A percentile compares a stretch with the other conserved stretches of the same genome.
Evolutionary conservation across 2,113 vertebrate genomes (phyloP).

Genomic region (Macquaria australasica): DNA sequence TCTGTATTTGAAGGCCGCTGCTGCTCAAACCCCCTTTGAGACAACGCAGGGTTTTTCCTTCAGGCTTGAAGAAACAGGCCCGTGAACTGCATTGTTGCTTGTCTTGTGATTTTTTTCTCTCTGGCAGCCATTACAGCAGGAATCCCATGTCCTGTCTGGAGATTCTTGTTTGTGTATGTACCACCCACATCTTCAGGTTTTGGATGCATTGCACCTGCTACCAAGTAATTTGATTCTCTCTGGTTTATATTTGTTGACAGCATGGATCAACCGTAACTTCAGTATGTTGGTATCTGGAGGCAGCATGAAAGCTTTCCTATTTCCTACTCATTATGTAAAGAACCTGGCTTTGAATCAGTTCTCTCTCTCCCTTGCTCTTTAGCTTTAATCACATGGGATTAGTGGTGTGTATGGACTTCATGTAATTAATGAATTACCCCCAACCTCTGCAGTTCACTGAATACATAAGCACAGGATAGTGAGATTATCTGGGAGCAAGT

Average conservation of each 20-base stretch:
- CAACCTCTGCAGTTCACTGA: constrained; percentile 16
- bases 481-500: background rate
- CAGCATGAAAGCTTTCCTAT: constrained; percentile 13
- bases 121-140: constrained; percentile 24
- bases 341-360: constrained; percentile 19
- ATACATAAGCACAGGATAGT: background rate
- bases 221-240: constrained; percentile 3
- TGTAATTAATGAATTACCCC: constrained; percentile 29
- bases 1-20: constrained; percentile 24
- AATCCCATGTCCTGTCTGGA: constrained; percentile 25
- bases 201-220: constrained; percentile 34
- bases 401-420: constrained; percentile 20
- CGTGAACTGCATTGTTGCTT: background rate
- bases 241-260: constrained; percentile 27
- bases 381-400: constrained; percentile 4
- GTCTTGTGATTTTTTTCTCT: background rate
- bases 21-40: constrained; percentile 24
- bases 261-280: constrained; percentile 14
- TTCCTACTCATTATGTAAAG: constrained; percentile 35
- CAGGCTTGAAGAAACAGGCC: constrained; percentile 5
- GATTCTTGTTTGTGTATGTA: constrained; percentile 7
- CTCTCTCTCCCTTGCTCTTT: constrained; percentile 18
- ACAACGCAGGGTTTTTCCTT: background rate
- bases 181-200: constrained; percentile 40
- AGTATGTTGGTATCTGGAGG: constrained; percentile 14